These are phyloP conservation scores for Actias luna DNA, from an alignment of 2,888 invertebrate genomes.

Conservation along the genomic window DNA sequence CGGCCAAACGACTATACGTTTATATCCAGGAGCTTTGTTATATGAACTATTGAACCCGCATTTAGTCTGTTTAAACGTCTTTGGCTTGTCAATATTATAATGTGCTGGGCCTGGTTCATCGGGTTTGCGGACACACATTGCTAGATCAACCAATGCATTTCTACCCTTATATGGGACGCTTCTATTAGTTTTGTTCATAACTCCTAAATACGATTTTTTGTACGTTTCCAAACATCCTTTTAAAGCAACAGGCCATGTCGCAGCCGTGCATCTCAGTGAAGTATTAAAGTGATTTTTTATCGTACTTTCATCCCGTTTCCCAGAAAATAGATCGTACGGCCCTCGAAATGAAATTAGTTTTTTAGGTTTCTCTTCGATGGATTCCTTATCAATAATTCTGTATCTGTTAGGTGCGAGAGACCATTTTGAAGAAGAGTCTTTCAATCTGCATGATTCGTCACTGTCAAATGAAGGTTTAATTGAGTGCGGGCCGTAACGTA, in stretches of 20 bases:
- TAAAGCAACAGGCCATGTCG: conserved; percentile 64
- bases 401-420: conserved; percentile 68
- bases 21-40: conserved; percentile 60
- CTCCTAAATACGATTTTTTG: conserved; percentile 55
- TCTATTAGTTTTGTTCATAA: conserved; percentile 65
- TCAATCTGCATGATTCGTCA: conserved; percentile 64
- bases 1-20: conserved; percentile 63
- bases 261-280: conserved; percentile 43
- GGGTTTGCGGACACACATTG: conserved; percentile 71
- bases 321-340: conserved; percentile 75
- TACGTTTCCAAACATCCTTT: conserved; percentile 57
- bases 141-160: conserved; percentile 70
- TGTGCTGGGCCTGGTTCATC: conserved; percentile 78
- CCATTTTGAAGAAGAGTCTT: conserved; percentile 51
- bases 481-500: conserved; percentile 61
- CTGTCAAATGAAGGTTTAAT: conserved; percentile 55
- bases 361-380: conserved; percentile 59
- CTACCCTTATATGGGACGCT: conserved; percentile 63
- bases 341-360: conserved; percentile 63
- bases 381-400: conserved; percentile 55
- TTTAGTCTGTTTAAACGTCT: conserved; percentile 46
- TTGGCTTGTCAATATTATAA: conserved; percentile 52
- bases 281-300: conserved; percentile 79
- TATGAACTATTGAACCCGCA: conserved; percentile 65
- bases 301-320: conserved; percentile 69